These are phyloP conservation scores for Threskiornis aethiopicus DNA, from an alignment of 2,797 vertebrate genomes.

Conservation along the genomic window DNA sequence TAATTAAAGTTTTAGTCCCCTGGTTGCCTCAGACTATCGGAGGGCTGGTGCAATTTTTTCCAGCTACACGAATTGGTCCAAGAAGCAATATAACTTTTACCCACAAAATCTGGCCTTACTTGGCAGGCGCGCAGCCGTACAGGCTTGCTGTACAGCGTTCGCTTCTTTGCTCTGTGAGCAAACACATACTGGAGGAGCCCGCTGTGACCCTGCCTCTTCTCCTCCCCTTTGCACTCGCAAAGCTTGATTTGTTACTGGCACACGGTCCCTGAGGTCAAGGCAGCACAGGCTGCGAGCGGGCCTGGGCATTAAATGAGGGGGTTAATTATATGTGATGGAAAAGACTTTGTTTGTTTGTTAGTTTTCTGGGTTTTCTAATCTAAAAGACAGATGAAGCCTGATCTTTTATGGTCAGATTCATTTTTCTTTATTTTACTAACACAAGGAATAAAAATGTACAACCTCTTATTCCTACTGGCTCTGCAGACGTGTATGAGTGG, in stretches of 20 bases:
- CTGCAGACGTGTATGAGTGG: background rate
- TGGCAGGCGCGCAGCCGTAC: background rate
- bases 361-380: background rate
- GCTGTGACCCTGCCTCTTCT: background rate
- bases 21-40: background rate
- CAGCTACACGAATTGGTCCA: background rate
- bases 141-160: background rate
- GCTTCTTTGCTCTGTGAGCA: background rate
- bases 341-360: background rate
- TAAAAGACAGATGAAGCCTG: background rate
- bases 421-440: conserved; percentile 24
- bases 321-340: background rate
- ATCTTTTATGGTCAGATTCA: background rate
- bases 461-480: background rate
- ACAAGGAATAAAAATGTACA: background rate
- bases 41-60: background rate
- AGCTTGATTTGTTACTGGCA: background rate
- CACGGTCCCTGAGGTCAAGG: background rate
- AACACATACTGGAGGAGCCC: background rate
- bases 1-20: conserved; percentile 2
- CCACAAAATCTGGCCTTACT: background rate
- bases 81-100: background rate
- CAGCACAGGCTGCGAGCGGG: background rate
- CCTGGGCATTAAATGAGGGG: background rate
- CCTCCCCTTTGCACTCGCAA: background rate